A percentile compares a stretch with the other conserved stretches of the same genome.
These are phyloP conservation scores for Adelphocoris suturalis DNA, from an alignment of 2,888 invertebrate species.

Conservation along the genomic window DNA sequence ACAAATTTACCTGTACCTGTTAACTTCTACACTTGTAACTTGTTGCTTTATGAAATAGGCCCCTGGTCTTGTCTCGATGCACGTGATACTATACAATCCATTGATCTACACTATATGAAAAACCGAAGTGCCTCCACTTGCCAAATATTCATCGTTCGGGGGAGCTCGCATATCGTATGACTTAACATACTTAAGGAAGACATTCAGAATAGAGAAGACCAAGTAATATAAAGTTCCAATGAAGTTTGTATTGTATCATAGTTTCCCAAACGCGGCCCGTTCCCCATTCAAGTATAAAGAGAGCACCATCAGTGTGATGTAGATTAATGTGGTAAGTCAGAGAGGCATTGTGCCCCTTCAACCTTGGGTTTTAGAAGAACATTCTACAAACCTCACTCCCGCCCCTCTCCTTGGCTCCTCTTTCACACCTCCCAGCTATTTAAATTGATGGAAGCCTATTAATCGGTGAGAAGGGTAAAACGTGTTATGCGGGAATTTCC, in stretches of 20 bases:
- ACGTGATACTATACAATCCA: no score
- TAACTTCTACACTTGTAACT: no score
- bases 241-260: background rate
- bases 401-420: background rate
- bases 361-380: slow-evolving; percentile 7
- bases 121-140: no score
- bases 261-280: slow-evolving; percentile 5
- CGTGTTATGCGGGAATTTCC: slow-evolving; percentile 43
- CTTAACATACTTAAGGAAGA: no score
- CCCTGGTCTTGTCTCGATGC: no score
- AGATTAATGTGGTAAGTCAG: slow-evolving; percentile 37
- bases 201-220: no score
- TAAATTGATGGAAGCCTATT: slow-evolving; percentile 54
- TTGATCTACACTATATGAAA: no score
- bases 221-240: no score
- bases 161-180: no score
- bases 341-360: slow-evolving; percentile 41
- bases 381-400: background rate
- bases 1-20: no score
- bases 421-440: slow-evolving; percentile 47
- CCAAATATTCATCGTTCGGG: no score
- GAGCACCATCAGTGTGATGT: slow-evolving; percentile 40
- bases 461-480: slow-evolving; percentile 46
- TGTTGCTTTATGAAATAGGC: no score
- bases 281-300: background rate